phyloP scores from a whole-genome alignment of 2,113 vertebrate genomes.

The Nicator chloris region DNA sequence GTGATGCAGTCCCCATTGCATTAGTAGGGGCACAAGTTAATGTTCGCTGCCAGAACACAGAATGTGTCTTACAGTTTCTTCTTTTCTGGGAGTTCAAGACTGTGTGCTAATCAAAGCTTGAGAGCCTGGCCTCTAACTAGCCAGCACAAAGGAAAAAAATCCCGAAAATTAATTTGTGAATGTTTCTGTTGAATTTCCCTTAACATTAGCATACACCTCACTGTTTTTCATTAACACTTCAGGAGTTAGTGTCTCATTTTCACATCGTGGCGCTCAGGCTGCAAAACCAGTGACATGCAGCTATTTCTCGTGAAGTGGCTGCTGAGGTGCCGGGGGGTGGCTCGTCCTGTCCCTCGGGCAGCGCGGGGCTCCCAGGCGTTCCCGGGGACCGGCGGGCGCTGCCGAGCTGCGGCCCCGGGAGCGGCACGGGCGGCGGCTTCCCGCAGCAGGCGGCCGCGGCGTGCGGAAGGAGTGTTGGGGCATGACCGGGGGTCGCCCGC shows the following conservation, averaged over 20 bases:
- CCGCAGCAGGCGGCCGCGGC: not conserved
- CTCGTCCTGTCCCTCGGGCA: not conserved
- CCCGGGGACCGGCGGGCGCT: not conserved
- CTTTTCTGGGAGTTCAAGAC: not conserved
- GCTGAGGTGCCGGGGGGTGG: not conserved
- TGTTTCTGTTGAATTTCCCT: not conserved
- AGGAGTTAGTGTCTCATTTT: not conserved
- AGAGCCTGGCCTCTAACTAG: not conserved
- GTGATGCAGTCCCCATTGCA: not conserved
- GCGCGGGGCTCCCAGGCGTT: too few relatives aligned
- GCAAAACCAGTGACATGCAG: not conserved
- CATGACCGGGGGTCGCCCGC: not conserved
- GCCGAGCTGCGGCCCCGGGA: not conserved
- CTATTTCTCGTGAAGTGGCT: not conserved
- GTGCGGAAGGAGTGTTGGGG: not conserved
- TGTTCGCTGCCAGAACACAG: not conserved
- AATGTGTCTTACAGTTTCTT: not conserved
- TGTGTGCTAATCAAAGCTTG: not conserved
- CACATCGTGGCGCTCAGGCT: not conserved
- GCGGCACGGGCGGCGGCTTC: not conserved
- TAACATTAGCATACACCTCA: not conserved
- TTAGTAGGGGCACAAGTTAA: not conserved
- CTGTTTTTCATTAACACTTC: not conserved
- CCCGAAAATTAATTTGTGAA: not conserved
- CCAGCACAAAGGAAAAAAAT: rapidly evolving